These are phyloP conservation scores for Labeo calbasu DNA, from an alignment of 2,797 vertebrate genomes.

Conservation along the genomic window DNA sequence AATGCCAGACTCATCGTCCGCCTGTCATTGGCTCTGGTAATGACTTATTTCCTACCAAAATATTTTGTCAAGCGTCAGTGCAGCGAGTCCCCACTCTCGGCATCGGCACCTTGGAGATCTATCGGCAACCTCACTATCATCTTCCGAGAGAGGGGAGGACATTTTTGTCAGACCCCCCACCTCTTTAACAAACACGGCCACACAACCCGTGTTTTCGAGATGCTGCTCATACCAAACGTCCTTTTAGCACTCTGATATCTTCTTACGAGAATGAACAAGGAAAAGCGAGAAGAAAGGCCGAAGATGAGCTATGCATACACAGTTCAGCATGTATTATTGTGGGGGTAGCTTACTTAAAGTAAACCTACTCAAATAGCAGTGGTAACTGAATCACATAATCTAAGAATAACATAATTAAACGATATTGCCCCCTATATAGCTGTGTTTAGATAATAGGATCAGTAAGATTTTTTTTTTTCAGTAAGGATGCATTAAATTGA, in stretches of 20 bases:
- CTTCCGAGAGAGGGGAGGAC: constrained; percentile 67
- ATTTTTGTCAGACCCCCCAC: constrained; percentile 78
- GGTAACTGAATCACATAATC: constrained; percentile 28
- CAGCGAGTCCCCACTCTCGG: constrained; percentile 79
- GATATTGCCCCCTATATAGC: neutral
- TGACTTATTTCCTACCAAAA: constrained; percentile 85
- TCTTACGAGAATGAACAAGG: constrained; percentile 38
- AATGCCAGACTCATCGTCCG: constrained; percentile 79
- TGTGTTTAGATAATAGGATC: neutral
- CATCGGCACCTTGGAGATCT: constrained; percentile 84
- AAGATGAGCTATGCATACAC: constrained; percentile 51
- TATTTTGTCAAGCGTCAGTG: constrained; percentile 86
- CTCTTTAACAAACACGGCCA: constrained; percentile 71
- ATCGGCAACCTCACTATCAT: constrained; percentile 80
- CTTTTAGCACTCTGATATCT: constrained; percentile 3
- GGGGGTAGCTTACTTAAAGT: neutral
- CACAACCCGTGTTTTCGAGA: constrained; percentile 17
- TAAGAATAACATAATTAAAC: too few species aligned
- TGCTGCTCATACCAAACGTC: constrained; percentile 10
- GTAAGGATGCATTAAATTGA: neutral
- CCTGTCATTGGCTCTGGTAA: constrained; percentile 81
- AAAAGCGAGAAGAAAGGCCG: constrained; percentile 61
- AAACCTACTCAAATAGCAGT: neutral
- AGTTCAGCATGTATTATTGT: constrained; percentile 42
- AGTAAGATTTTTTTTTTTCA: neutral